Base-by-base conservation (phyloP, 2,888 invertebrate species). In the Phasia obesa region DNA sequence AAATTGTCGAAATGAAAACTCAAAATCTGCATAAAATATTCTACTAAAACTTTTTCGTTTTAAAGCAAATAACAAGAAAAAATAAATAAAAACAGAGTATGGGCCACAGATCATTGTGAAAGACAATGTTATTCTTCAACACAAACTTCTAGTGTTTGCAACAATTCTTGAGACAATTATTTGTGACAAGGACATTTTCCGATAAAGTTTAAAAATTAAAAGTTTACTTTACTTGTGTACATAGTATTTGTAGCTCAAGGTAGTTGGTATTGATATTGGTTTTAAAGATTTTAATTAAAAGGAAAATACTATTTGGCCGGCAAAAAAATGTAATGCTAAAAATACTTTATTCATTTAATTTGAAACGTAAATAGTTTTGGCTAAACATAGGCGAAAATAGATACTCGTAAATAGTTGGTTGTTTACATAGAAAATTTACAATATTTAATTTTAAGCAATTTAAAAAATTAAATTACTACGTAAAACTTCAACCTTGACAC, bases 11-110 rank as follows among this genome's bases (percentile, higher is more conserved):
- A 62, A 64, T 64, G 23, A 69, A 70, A 78, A 49, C 9, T 49
- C 13, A 38, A 67, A 64, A 78, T 78, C 70, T 78, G 64, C 77
- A 78, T 71, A 77, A 77, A 47, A 70, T 35, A 65, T 65, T 65
- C 23, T 23, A 53, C 23, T 6, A 23, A 65, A 71, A 65, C 9
- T 57, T 77, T 71, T 69, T 15, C n/a, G 19, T 53, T 62, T 70
- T 6, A 42, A 69, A 60, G 1, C 25, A 25, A 23, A 11, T 13
- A 23, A 35, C 17, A 38, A 35, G 6, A 13, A 42, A 25, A 23
- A 3, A 44, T 3, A 23, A n/a, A 44, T 17, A 53, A 23, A 7
- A 31, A 23, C 13, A 11, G 0, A 31, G 31, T 44, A 7, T 27
- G 17, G 17, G 6, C n/a, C 23, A 60, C 42, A 51, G 21, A 59